phyloP scores from a whole-genome alignment of 2,113 vertebrate species.

The Myanophis thanlyinensis region DNA sequence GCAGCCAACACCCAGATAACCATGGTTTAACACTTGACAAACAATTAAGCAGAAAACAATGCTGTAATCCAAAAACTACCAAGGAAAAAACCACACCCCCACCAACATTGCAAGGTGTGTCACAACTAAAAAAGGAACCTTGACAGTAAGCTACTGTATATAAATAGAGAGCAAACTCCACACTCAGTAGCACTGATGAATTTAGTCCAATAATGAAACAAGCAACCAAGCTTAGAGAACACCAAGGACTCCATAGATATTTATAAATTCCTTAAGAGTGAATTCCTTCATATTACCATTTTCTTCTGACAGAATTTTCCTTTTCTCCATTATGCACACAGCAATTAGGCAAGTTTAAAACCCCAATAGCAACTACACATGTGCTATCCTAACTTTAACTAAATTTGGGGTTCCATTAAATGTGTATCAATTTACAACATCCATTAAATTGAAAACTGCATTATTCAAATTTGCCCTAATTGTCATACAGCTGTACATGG shows the following conservation, averaged over 20 bases:
- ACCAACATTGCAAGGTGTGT: background rate
- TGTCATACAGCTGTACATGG: background rate
- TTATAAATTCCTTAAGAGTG: background rate
- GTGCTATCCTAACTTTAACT: background rate
- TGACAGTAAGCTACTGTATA: background rate
- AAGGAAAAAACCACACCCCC: background rate
- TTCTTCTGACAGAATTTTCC: background rate
- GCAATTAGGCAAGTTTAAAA: background rate
- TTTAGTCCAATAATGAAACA: background rate
- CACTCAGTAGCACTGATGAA: background rate
- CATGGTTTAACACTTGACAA: background rate
- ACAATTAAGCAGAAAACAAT: background rate
- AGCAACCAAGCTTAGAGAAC: background rate
- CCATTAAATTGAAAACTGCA: background rate
- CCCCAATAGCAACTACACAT: background rate
- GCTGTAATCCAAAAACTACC: background rate
- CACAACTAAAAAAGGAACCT: too few relatives aligned
- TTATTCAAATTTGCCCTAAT: background rate
- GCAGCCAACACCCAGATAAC: background rate
- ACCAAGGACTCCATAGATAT: background rate
- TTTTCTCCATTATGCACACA: background rate
- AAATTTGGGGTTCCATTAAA: background rate
- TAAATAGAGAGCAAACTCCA: background rate
- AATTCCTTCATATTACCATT: background rate
- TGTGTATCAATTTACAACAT: background rate